Evolutionary conservation across 2,113 vertebrate genomes (phyloP), one percentile per base, ranked within the genome.

Genomic region (Laticauda laticaudata): DNA sequence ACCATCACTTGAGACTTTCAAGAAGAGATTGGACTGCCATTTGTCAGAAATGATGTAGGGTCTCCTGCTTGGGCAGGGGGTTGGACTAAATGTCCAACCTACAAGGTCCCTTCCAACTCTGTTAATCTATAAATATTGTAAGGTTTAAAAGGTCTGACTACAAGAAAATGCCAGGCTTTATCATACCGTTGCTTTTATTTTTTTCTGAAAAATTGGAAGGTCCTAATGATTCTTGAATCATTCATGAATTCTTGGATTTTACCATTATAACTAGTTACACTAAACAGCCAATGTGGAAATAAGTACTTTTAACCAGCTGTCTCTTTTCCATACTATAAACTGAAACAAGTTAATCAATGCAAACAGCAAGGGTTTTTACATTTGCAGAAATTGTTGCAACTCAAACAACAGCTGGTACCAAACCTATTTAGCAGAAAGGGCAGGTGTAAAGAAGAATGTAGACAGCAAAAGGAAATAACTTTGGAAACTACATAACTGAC

Each of bases 361-460:
- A 51, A 87, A 11, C 55, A 39, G 87, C 86, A n/a, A 54, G 91
- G n/a, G 48, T 23, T 34, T 34, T 39, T 69, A 48, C 7, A 34
- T 87, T 86, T 34, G 57, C 86, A 92, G 39, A 88, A 75, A 92
- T 55, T 88, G 59, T 75, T 92, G 48, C 54, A 23, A 24, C 87
- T 92, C 88, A 54, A 21, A 88, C 51, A 88, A 55, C 91, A 88
- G 88, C 45, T 54, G 51, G 45, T 29, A 29, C 48, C 23, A 69
- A 81, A 88, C 12, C 24, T 11, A 15, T 88, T 51, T 69, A 75
- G 18, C 59, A 75, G 56, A 53, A 29, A 75, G 59, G 64, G 43
- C 57, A 69, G 57, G 85, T 54, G 23, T 54, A 20, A 3, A 10
- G 2, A 21, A 9, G 23, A 26, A 39, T 54, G 57, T 39, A 81